Conservation (phyloP, 2,797 vertebrate genomes). For the Alexandromys oeconomus region DNA sequence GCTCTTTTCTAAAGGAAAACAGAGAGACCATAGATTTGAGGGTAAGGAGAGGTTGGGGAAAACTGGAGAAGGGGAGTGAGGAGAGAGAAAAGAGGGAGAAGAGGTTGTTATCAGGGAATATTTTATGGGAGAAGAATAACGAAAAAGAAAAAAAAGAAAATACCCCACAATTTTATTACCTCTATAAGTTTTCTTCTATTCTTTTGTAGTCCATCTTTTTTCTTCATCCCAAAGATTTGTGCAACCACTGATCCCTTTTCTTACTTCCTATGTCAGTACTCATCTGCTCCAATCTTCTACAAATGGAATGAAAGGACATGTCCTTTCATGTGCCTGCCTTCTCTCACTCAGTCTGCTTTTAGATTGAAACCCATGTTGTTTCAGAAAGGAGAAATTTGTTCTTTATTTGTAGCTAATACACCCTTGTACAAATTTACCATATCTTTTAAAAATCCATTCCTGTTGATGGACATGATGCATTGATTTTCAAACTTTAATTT, state of each 20-base stretch:
- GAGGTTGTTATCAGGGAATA: not conserved
- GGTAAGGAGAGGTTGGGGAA: not conserved
- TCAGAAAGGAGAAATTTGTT: not conserved
- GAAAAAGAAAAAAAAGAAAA: not conserved
- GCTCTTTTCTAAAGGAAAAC: not conserved
- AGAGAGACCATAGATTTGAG: not conserved
- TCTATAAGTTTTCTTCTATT: not conserved
- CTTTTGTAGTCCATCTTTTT: not conserved
- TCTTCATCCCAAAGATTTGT: not conserved
- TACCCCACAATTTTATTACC: not conserved
- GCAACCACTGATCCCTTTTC: not conserved
- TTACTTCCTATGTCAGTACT: slow-evolving; percentile 52
- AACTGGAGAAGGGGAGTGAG: not conserved
- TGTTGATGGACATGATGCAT: not conserved
- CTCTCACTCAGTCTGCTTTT: not conserved
- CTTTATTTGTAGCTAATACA: slow-evolving; percentile 47
- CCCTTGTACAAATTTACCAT: not conserved
- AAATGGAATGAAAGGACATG: not conserved
- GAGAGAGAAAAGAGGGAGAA: not conserved
- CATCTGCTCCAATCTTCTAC: slow-evolving; percentile 8
- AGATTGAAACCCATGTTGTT: not conserved
- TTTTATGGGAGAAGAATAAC: not conserved
- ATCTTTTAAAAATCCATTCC: slow-evolving; percentile 9
- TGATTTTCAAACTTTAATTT: slow-evolving; percentile 53
- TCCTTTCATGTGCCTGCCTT: not conserved